A percentile compares a stretch with the other conserved stretches of the same genome.
phyloP scores from a whole-genome alignment of 2,797 vertebrate genomes.

The Amblyraja radiata region DNA sequence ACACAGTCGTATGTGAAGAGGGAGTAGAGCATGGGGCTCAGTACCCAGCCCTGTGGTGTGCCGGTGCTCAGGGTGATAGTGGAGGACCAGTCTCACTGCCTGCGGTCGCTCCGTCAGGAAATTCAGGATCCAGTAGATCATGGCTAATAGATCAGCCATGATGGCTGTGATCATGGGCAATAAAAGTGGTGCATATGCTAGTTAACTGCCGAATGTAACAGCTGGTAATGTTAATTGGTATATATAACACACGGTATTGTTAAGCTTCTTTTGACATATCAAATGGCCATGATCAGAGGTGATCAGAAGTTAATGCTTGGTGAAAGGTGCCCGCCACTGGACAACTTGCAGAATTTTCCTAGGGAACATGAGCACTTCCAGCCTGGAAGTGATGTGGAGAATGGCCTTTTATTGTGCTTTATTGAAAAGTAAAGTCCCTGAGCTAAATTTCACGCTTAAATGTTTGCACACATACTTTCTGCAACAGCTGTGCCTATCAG shows the following conservation, averaged over 20 bases:
- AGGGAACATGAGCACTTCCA: neutral
- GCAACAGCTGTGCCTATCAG: neutral
- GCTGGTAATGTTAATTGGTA: neutral
- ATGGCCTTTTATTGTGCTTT: no score
- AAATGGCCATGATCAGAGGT: neutral
- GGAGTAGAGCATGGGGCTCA: no score
- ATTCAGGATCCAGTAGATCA: no score
- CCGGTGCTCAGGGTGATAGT: no score
- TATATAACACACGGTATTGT: neutral
- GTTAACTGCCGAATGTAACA: neutral
- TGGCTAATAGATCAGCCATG: no score
- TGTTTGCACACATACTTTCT: neutral
- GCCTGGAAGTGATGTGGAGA: neutral
- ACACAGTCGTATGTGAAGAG: no score
- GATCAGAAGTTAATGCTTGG: neutral
- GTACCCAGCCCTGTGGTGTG: no score
- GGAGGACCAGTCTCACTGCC: no score
- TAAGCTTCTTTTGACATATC: neutral
- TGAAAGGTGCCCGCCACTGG: neutral
- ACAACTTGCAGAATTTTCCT: neutral
- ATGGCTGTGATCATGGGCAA: neutral
- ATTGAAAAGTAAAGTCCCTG: neutral
- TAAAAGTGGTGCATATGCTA: neutral
- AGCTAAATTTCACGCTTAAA: neutral
- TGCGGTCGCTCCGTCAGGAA: no score